phyloP scores from a whole-genome alignment of 2,888 invertebrate species.

The Eulithis prunata region DNA sequence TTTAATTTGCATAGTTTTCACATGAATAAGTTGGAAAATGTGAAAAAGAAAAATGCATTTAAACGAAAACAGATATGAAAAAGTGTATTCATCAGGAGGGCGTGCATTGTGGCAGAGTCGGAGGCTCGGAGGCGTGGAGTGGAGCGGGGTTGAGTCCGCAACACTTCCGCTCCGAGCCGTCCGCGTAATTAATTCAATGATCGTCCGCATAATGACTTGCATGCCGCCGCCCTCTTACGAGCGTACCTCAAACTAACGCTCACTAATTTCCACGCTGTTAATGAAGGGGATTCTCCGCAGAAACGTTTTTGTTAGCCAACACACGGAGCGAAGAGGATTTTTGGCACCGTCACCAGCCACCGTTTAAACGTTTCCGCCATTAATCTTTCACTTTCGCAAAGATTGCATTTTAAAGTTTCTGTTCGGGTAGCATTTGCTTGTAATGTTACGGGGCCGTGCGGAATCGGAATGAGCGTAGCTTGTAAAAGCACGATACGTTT shows the following conservation, averaged over 20 bases:
- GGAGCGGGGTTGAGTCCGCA: constrained; percentile 46
- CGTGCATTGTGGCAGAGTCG: constrained; percentile 45
- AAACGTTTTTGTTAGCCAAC: constrained; percentile 70
- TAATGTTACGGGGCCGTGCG: constrained; percentile 58
- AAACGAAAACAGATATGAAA: constrained; percentile 40
- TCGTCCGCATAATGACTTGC: constrained; percentile 82
- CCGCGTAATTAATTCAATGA: constrained; percentile 81
- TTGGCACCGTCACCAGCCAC: constrained; percentile 72
- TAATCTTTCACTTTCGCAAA: constrained; percentile 74
- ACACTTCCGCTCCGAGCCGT: constrained; percentile 66
- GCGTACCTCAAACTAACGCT: constrained; percentile 69
- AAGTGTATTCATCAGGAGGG: constrained; percentile 43
- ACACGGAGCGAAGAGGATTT: constrained; percentile 64
- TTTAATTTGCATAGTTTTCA: constrained; percentile 46
- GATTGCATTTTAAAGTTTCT: constrained; percentile 79
- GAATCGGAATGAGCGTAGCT: constrained; percentile 55
- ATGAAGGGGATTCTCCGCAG: constrained; percentile 71
- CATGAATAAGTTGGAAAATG: constrained; percentile 40
- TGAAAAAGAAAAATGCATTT: constrained; percentile 39
- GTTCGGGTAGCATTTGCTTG: constrained; percentile 69
- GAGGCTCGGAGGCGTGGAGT: constrained; percentile 39
- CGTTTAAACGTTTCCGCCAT: constrained; percentile 73
- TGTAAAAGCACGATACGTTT: constrained; percentile 52
- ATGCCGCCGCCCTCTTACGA: constrained; percentile 68
- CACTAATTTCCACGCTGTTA: constrained; percentile 74